phyloP scores from a whole-genome alignment of 1,140 invertebrate species.

The Trypoxylus dichotomus region DNA sequence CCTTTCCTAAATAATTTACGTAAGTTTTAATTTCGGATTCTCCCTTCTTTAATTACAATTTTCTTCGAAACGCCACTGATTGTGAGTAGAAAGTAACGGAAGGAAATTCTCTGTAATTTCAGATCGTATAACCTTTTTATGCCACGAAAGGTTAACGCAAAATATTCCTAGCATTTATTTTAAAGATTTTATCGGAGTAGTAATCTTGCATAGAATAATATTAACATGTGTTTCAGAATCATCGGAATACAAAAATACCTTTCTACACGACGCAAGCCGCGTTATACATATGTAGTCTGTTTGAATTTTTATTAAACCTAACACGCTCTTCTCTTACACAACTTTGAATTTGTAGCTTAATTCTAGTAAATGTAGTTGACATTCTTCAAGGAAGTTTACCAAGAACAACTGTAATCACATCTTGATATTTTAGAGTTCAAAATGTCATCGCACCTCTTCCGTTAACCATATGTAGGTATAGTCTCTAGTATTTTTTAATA shows the following conservation, averaged over 20 bases:
- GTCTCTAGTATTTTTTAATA: too few relatives aligned
- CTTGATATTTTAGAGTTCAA: constrained; percentile 6
- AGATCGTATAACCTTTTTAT: not conserved
- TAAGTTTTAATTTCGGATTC: not conserved
- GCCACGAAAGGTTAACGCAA: not conserved
- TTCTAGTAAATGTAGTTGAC: not conserved
- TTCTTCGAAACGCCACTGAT: not conserved
- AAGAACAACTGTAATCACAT: not conserved
- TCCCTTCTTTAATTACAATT: too few relatives aligned
- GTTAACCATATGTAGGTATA: too few relatives aligned
- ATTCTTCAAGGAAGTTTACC: not conserved
- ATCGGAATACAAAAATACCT: not conserved
- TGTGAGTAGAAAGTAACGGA: too few relatives aligned
- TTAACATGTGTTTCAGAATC: not conserved
- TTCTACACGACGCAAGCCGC: not conserved
- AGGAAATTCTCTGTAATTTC: too few relatives aligned
- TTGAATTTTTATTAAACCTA: not conserved
- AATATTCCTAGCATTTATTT: not conserved
- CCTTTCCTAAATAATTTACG: not conserved
- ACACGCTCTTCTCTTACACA: not conserved
- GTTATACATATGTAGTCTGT: not conserved
- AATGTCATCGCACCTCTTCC: not conserved
- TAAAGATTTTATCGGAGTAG: not conserved
- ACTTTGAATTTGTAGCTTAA: not conserved
- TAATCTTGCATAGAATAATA: too few relatives aligned